A percentile compares a stretch with the other conserved stretches of the same genome.
Evolutionary conservation across 2,797 vertebrate genomes (phyloP).

Genomic region (Cossypha niveicapilla): DNA sequence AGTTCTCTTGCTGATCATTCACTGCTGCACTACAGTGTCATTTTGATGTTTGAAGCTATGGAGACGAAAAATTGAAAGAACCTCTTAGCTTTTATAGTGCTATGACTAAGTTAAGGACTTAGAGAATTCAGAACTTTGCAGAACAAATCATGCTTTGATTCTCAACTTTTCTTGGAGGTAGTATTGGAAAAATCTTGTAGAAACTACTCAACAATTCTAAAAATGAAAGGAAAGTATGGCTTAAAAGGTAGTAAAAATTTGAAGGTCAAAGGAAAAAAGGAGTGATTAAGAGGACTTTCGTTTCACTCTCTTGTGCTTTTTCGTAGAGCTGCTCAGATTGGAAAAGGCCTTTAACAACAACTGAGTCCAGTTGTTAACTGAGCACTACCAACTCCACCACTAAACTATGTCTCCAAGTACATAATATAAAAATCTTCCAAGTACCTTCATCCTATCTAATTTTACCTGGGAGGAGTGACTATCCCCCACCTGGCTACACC

Average conservation of each 20-base stretch:
- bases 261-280: background rate
- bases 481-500: no score
- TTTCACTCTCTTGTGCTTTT: background rate
- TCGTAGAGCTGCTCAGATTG: background rate
- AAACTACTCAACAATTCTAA: background rate
- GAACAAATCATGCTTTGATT: background rate
- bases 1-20: background rate
- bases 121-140: background rate
- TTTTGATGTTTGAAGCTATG: background rate
- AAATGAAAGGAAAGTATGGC: background rate
- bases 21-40: background rate
- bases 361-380: background rate
- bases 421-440: background rate
- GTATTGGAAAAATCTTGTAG: background rate
- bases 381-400: background rate
- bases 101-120: background rate
- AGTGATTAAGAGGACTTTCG: background rate
- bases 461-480: background rate
- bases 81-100: background rate
- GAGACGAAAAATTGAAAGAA: background rate
- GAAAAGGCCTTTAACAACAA: background rate
- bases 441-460: background rate
- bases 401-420: background rate
- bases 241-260: background rate
- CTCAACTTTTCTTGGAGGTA: background rate